Base-by-base conservation (phyloP, 2,113 vertebrate genomes). In the Phodopus roborovskii region DNA sequence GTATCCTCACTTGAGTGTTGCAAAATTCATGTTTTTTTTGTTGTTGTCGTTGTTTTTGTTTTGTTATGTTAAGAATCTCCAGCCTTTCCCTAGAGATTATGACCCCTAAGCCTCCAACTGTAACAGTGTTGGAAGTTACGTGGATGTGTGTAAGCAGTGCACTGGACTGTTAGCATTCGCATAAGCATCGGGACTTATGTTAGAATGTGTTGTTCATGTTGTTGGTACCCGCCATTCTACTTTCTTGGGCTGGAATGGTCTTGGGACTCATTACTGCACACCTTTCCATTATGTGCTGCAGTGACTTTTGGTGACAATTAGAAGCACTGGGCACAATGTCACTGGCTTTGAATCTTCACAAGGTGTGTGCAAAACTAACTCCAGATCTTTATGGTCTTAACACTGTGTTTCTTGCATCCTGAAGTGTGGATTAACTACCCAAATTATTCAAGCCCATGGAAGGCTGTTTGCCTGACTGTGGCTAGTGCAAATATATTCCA, bases 301-400 rank as follows among this genome's bases (percentile, higher is more conserved):
- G 28, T 75, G 22, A 17, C 39, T 48, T 5, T 5, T 78, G 94
- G n/a, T 78, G 30, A 70, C 45, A 66, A 79, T 53, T 17, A 64
- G 71, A 85, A 68, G 30, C 26, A 12, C 3, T n/a, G 1, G 26
- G 1, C 5, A 1, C 6, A 15, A 7, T 83, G 19, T 68, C 33
- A 75, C 24, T n/a, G 28, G 28, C n/a, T 96, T 89, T 83, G 22
- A 10, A 50, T 84, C 90, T 85, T 83, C 82, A 24, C 78, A 42
- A 39, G 1, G 0, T 0, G 17, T 62, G 91, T 68, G 68, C 33
- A 74, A 88, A 94, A 42, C 53, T 36, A 30, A 95, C 92, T 92
- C 91, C 3, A 0, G 83, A 7, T 96, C 90, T 81, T 79, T 58
- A 90, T 26, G 12, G 1, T 28, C 5, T 82, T 48, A 36, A 19